phyloP scores from a whole-genome alignment of 2,888 invertebrate genomes.

The Drosophila emarginata region DNA sequence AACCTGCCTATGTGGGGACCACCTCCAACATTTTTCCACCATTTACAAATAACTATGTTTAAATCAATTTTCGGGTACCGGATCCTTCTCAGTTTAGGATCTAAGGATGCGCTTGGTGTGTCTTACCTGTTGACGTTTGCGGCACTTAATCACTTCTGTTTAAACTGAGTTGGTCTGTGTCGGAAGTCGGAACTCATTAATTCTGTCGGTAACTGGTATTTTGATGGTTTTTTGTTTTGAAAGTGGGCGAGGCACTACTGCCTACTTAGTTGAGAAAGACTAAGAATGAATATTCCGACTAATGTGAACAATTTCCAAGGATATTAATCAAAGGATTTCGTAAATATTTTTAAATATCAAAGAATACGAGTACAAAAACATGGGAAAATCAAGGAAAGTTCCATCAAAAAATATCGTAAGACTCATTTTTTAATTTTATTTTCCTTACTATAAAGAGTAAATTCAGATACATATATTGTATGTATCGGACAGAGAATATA shows the following conservation, averaged over 20 bases:
- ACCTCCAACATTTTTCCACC: slow-evolving; percentile 2
- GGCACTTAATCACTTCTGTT: slow-evolving; percentile 63
- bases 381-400: neutral
- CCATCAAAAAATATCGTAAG: neutral
- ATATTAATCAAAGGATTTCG: slow-evolving; percentile 17
- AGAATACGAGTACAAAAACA: no score
- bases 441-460: no score
- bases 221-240: slow-evolving; percentile 59
- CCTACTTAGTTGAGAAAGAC: slow-evolving; percentile 51
- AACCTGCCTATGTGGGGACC: neutral
- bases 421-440: neutral
- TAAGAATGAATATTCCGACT: neutral
- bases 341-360: neutral
- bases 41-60: slow-evolving; percentile 58
- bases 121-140: slow-evolving; percentile 68
- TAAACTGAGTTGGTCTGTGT: slow-evolving; percentile 27
- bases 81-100: slow-evolving; percentile 34
- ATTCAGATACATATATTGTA: no score
- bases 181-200: slow-evolving; percentile 79
- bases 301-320: slow-evolving; percentile 26
- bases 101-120: slow-evolving; percentile 37
- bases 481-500: no score
- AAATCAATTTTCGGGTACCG: slow-evolving; percentile 53
- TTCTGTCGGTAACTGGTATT: slow-evolving; percentile 66
- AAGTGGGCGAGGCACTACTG: slow-evolving; percentile 56